phyloP scores from a whole-genome alignment of 2,113 vertebrate genomes.

The Apeltes quadracus region DNA sequence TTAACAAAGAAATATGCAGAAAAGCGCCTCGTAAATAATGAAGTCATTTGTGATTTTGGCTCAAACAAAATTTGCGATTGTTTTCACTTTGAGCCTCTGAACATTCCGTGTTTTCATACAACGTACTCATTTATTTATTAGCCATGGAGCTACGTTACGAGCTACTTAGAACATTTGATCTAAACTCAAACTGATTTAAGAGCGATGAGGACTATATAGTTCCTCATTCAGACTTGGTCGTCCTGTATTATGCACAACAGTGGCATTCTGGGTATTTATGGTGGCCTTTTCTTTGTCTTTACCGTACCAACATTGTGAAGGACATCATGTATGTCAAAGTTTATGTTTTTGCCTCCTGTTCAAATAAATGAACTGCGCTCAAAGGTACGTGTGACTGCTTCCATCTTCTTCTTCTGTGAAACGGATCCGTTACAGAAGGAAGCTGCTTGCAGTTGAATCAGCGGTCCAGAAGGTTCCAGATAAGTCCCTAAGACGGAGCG shows the following conservation, averaged over 20 bases:
- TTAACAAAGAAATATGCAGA: background rate
- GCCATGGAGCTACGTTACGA: background rate
- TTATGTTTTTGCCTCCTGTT: slow-evolving; percentile 74
- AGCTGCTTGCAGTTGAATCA: no score
- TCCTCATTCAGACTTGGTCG: slow-evolving; percentile 27
- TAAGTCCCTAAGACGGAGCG: no score
- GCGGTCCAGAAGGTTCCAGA: no score
- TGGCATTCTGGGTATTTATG: slow-evolving; percentile 70
- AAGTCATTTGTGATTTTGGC: background rate
- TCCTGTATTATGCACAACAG: slow-evolving; percentile 71
- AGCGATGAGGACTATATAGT: no score
- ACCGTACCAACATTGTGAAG: slow-evolving; percentile 68
- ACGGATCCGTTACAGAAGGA: no score
- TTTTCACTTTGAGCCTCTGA: slow-evolving; percentile 3
- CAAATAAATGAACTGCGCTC: slow-evolving; percentile 70
- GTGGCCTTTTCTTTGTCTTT: slow-evolving; percentile 75
- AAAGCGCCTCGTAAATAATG: no score
- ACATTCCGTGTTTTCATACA: background rate
- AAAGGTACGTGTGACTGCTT: background rate
- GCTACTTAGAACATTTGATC: no score
- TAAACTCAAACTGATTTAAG: background rate
- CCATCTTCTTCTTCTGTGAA: no score
- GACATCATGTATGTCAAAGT: slow-evolving; percentile 57
- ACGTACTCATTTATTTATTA: background rate
- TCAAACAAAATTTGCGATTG: background rate